These are phyloP conservation scores for Oreamnos americanus DNA, from an alignment of 2,113 vertebrate genomes.

Conservation along the genomic window DNA sequence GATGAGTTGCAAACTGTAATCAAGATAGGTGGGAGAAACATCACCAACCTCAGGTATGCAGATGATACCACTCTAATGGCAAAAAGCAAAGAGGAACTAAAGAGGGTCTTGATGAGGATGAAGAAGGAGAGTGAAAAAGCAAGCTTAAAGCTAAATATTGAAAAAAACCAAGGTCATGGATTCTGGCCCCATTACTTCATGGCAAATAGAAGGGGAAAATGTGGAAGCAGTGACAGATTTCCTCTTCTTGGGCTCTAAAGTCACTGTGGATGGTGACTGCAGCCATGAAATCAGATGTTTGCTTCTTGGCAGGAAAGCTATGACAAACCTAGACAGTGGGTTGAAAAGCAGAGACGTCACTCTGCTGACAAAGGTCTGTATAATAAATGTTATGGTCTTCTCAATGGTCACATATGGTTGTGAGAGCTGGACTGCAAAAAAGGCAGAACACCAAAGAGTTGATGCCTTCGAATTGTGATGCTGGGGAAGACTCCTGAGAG, in stretches of 20 bases:
- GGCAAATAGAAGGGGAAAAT: not conserved
- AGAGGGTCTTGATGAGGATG: not conserved
- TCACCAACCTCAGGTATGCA: not conserved
- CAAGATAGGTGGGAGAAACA: not conserved
- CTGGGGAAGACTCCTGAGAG: not conserved
- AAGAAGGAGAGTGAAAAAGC: not conserved
- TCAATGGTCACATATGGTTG: not conserved
- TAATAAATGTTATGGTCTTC: not conserved
- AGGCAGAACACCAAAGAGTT: not conserved
- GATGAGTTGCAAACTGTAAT: not conserved
- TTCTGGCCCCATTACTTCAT: not conserved
- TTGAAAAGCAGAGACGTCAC: not conserved
- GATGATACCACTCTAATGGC: not conserved
- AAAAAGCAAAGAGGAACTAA: not conserved
- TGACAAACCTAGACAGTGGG: not conserved
- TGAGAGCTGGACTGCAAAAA: not conserved
- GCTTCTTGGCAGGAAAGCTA: not conserved
- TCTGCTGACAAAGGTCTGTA: not conserved
- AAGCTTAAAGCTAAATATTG: not conserved
- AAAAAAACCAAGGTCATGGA: not conserved
- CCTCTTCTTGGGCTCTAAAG: not conserved
- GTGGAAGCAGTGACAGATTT: not conserved
- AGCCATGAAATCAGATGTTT: not conserved
- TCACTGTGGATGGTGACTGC: not conserved
- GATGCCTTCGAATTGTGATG: not conserved